Evolutionary conservation across 2,797 vertebrate genomes (phyloP), one percentile per base, ranked within the genome.

Genomic region (Falco naumanni): DNA sequence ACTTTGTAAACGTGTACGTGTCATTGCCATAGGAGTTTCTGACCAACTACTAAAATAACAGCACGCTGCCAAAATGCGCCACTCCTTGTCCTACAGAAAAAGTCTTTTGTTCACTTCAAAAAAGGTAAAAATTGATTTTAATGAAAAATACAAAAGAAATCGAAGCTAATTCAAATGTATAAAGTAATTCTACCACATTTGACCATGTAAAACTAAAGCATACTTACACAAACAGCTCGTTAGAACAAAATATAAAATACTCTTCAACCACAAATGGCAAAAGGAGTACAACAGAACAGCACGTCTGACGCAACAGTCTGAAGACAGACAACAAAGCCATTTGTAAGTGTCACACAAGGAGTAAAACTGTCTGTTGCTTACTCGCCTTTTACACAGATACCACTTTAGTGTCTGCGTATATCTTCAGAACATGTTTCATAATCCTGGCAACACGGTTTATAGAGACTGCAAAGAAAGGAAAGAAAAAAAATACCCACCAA

Each of bases 371-470:
- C 81, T 93, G 59, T 29, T 95, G 87, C 53, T 47, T 59, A 37
- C 77, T 70, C 84, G 84, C 56, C 74, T 97, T 90, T 95, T 71
- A 79, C 59, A 88, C 56, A 89, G 66, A 87, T 45, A 85, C 68
- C 43, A 63, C 84, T 94, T 50, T 43, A 61, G 41, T 54, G 54
- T 34, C 80, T 89, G 75, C 11, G 6, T 53, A 9, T 57, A 74
- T 83, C 74, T 16, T 70, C 87, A 64, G 66, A 87, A 87, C n/a
- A 80, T 9, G 70, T 84, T 92, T 90, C 77, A 70, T 59, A 90
- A 92, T 72, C 60, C 77, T 69, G 61, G 57, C 77, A 93, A 31
- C 63, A 56, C 2, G 6, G 79, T 33, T 92, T 71, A 82, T 8
- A 74, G 31, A 87, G 41, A 74, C 33, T 41, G 37, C 54, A 78